These are phyloP conservation scores for Torymus aiolomorphi DNA, from an alignment of 2,888 invertebrate genomes.

Conservation along the genomic window DNA sequence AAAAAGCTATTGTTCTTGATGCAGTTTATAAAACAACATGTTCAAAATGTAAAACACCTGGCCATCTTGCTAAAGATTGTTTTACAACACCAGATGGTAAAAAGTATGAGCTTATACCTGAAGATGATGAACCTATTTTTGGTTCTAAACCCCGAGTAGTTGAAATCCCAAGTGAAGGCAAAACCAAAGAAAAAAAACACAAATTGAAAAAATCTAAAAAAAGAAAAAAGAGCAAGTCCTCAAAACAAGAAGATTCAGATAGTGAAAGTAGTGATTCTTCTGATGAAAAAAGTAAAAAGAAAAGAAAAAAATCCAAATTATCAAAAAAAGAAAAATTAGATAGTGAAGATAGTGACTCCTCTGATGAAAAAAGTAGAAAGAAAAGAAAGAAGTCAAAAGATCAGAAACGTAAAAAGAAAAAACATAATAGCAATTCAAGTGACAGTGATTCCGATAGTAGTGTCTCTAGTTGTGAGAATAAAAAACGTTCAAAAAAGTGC, in stretches of 20 bases:
- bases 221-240: conserved; percentile 68
- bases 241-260: conserved; percentile 60
- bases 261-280: conserved; percentile 59
- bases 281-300: conserved; percentile 63
- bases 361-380: conserved; percentile 62
- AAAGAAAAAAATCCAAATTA: conserved; percentile 66
- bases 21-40: conserved; percentile 74
- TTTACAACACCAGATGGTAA: conserved; percentile 74
- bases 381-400: conserved; percentile 66
- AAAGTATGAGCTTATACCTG: conserved; percentile 74
- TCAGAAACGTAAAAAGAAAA: conserved; percentile 65
- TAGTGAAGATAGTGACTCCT: conserved; percentile 58
- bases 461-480: conserved; percentile 59
- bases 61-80: conserved; percentile 74
- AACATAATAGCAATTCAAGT: conserved; percentile 60
- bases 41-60: conserved; percentile 73
- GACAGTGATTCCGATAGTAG: conserved; percentile 61
- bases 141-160: conserved; percentile 4
- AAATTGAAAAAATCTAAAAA: conserved; percentile 68
- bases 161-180: conserved; percentile 24
- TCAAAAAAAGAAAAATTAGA: conserved; percentile 60
- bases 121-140: conserved; percentile 60
- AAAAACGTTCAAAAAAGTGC: conserved; percentile 69
- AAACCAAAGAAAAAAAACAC: conserved; percentile 65
- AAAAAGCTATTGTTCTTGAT: conserved; percentile 72